A percentile compares a stretch with the other conserved stretches of the same genome.
Evolutionary conservation across 2,797 vertebrate genomes (phyloP).

Genomic region (Karalla daura): DNA sequence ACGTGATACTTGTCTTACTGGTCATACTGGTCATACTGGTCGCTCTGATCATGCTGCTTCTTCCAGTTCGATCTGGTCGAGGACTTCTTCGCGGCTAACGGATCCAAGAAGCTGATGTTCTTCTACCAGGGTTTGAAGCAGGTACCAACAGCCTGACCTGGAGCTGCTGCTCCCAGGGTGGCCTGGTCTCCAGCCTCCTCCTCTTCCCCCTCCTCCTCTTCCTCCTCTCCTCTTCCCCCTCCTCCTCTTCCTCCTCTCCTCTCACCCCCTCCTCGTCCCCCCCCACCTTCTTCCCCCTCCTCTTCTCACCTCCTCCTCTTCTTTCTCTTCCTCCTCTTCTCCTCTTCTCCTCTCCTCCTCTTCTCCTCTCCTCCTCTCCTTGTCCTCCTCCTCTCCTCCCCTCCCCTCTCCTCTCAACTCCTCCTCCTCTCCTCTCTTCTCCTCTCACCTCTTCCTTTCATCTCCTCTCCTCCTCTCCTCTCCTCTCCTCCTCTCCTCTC

Average conservation of each 20-base stretch:
- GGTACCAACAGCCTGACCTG: conserved; percentile 61
- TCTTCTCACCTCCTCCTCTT: too few species aligned
- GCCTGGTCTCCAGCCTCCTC: background rate
- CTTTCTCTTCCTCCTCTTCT: too few species aligned
- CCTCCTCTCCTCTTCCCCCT: too few species aligned
- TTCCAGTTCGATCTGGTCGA: conserved; percentile 83
- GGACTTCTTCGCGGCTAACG: conserved; percentile 83
- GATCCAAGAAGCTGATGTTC: conserved; percentile 86
- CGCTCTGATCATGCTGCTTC: background rate
- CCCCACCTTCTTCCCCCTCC: too few species aligned
- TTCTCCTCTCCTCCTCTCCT: background rate
- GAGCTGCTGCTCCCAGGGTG: too few species aligned
- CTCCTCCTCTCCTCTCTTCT: too few species aligned
- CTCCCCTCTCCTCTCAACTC: background rate
- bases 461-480: background rate
- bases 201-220: background rate
- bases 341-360: too few species aligned
- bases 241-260: too few species aligned
- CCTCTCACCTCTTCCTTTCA: background rate
- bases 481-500: background rate
- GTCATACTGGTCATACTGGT: too few species aligned
- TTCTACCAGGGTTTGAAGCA: conserved; percentile 82
- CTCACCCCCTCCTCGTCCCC: too few species aligned
- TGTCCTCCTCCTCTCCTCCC: background rate
- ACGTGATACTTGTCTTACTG: too few species aligned